Evolutionary conservation across 2,797 vertebrate species (phyloP), one percentile per base, ranked within the genome.

Genomic region (Acestrorhynchus altus): DNA sequence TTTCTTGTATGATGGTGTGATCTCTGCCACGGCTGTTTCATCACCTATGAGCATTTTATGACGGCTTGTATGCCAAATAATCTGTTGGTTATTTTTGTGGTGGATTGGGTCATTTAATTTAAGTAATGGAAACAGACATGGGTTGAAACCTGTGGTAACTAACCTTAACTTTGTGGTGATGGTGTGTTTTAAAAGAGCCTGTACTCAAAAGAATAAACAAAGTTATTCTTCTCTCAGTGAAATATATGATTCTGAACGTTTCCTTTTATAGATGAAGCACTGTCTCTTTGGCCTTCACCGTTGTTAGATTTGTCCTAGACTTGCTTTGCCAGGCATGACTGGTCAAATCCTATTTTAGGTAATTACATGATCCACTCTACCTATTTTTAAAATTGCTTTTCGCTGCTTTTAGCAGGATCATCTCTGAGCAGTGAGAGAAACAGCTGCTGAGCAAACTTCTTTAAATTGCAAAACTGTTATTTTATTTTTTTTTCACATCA

Each of bases 251-350:
- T 81, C 82, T 72, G 65, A 84, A 83, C 82, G 86, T 87, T 88
- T 89, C 92, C 89, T 92, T 93, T 92, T 92, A 92, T 93, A 93
- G 92, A 86, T 65, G 83, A 72, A 64, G 20, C 88, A 86, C 85
- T 70, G 57, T 73, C 18, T 88, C 72, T 54, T 82, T 49, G 13
- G 86, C 86, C 87, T 71, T 85, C 12, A n/a, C 70, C 82, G 83
- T 84, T 81, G 86, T 86, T 85, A 66, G 81, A 88, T 79, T 83
- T 74, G 52, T 42, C 26, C 70, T 54, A 49, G 63, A 57, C 56
- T 15, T 42, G 26, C 69, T 20, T 39, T 72, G 76, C 60, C 66
- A 20, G 52, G 56, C 52, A 74, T 20, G 20, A 77, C 79, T 79
- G 66, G 73, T 40, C 0, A 72, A 46, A 72, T 84, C 66, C 77